These are phyloP conservation scores for Cephus cinctus DNA, from an alignment of 1,140 invertebrate species.

Conservation along the genomic window DNA sequence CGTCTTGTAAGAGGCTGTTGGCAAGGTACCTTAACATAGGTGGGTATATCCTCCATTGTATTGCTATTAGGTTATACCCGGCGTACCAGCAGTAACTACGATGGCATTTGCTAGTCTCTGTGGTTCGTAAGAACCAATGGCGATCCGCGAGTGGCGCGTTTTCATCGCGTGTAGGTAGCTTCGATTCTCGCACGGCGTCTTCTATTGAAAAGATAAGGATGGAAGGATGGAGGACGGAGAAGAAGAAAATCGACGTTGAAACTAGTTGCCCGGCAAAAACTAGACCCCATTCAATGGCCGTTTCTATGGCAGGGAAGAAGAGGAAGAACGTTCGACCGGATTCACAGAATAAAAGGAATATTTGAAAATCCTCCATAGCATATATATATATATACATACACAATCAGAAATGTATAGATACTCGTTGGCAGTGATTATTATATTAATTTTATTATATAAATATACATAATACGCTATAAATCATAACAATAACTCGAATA, in stretches of 20 bases:
- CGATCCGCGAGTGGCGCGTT: background rate
- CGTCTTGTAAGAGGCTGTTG: no score
- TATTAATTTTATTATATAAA: background rate
- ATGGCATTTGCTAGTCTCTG: no score
- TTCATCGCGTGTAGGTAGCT: background rate
- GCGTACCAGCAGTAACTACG: no score
- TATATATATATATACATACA: background rate
- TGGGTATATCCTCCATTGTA: no score
- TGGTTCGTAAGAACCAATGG: no score
- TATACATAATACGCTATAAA: background rate
- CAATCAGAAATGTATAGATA: conserved; percentile 16
- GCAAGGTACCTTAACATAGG: no score
- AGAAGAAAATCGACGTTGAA: conserved; percentile 39
- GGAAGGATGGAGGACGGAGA: conserved; percentile 7
- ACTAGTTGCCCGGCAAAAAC: conserved; percentile 45
- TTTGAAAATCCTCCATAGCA: background rate
- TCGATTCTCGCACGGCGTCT: conserved; percentile 24
- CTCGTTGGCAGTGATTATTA: conserved; percentile 19
- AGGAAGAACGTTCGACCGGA: background rate
- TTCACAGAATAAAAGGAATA: background rate
- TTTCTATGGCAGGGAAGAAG: conserved; percentile 25
- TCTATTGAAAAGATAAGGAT: background rate
- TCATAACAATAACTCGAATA: background rate
- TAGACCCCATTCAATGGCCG: conserved; percentile 47
- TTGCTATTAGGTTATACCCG: no score